Base-by-base conservation (phyloP, 2,113 vertebrate genomes). In the Pica pica region DNA sequence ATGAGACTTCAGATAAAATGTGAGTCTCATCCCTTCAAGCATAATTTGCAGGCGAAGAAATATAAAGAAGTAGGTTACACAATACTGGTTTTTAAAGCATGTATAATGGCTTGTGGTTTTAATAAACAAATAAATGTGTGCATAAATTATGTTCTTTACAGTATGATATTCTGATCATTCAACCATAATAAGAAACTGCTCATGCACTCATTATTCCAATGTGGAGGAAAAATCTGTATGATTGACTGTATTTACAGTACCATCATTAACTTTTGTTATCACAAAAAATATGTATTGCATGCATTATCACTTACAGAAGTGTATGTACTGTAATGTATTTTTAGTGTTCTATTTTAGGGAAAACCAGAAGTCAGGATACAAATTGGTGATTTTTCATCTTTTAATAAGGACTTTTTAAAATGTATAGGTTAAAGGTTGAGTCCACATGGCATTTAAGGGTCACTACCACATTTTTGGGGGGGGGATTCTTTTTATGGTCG, bases 291-390 rank as follows among this genome's bases (percentile, higher is more conserved):
- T 12, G 61, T 37, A 50, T 83, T 47, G 17, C 30, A n/a, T 79
- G 35, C 35, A 55, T 90, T 90, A 76, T 61, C 6, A 2, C 53
- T 93, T 50, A 64, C 30, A 82, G 70, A 69, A 73, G 14, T 53
- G 3, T 68, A 39, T n/a, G 20, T 31, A 17, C 33, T 46, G n/a
- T 92, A 83, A 92, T 83, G 71, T 52, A 93, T 27, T 95, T 73
- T 90, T 65, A 74, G 90, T 95, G 78, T 65, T 76, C 79, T 49
- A 90, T 89, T 97, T 96, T 91, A 91, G 49, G 28, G 78, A 60
- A 79, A 85, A 47, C 5, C 83, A 93, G 56, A 89, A 92, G 57
- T 67, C 55, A 91, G 61, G 55, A 93, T 92, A 64, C 41, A 95
- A 96, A 94, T 6, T 76, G 53, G 30, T 79, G 65, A 71, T 93